phyloP scores from a whole-genome alignment of 2,113 vertebrate genomes.

The Pontoporia blainvillei region DNA sequence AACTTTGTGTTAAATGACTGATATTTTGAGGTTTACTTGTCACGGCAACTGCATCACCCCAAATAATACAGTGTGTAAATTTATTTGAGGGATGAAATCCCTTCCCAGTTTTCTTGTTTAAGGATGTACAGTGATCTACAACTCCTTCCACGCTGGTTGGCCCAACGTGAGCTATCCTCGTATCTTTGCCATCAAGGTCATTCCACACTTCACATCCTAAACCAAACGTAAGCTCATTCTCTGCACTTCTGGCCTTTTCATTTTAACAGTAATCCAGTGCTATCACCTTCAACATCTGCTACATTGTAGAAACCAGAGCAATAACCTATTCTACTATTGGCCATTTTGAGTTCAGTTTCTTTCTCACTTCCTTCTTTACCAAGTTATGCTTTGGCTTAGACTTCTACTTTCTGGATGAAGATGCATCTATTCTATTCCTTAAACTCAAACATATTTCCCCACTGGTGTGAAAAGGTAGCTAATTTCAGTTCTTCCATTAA shows the following conservation, averaged over 20 bases:
- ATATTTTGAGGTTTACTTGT: neutral
- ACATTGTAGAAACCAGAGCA: neutral
- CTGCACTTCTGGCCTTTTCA: neutral
- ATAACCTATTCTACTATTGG: neutral
- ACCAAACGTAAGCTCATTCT: neutral
- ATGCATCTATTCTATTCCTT: neutral
- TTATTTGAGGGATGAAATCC: neutral
- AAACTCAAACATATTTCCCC: neutral
- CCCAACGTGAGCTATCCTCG: fast-evolving
- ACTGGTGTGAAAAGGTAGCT: neutral
- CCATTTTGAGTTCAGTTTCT: neutral
- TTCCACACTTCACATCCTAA: neutral
- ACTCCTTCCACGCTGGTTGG: neutral
- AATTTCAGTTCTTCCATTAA: conserved; percentile 28
- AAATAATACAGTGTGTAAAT: neutral
- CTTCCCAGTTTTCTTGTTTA: neutral
- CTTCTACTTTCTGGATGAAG: conserved; percentile 66
- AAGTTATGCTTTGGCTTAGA: neutral
- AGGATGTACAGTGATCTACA: neutral
- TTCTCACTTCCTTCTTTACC: conserved; percentile 51
- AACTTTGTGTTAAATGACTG: neutral
- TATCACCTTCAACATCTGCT: neutral
- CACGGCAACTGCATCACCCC: neutral
- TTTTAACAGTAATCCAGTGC: neutral
- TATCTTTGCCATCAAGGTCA: neutral